Base-by-base conservation (phyloP, 2,797 vertebrate genomes). In the Heliangelus exortis region DNA sequence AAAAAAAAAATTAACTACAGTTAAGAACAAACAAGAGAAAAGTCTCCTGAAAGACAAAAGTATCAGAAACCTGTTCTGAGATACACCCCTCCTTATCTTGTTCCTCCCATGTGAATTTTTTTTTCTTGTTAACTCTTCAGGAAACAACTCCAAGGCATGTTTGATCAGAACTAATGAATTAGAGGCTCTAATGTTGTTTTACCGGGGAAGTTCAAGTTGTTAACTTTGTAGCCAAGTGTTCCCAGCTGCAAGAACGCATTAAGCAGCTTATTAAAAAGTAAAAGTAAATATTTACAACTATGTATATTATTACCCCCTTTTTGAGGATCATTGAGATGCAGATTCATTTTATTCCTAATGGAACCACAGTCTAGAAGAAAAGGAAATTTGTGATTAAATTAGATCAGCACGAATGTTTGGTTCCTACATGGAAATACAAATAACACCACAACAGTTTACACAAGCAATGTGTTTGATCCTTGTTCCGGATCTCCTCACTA, bases 211-310 rank as follows among this genome's bases (percentile, higher is more conserved):
- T 62, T 53, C 36, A 76, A 54, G 65, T 31, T 80, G 68, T 53
- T 88, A 68, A 75, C 29, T 81, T 68, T 36, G 14, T 72, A 78
- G 62, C 69, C n/a, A 86, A 85, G 69, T 18, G 34, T 33, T 84
- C 76, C 63, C 85, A 90, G 79, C 57, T 93, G 84, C 50, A 87
- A 59, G 67, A 94, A 66, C 1, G 6, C 55, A 84, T 45, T 41
- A 29, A 92, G 83, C 58, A 74, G 18, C 22, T 68, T 68, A 26
- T 87, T 89, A 80, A 85, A 95, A 90, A 79, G 48, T 45, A 88
- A 43, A 81, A 63, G 76, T 59, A 88, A 95, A 72, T 94, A 92
- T 94, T 95, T 94, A 84, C 73, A 82, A 33, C 48, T 61, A 31
- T 7, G 33, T 68, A 39, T 28, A 14, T 51, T 92, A 76, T 45